These are phyloP conservation scores for Aromia moschata DNA, from an alignment of 2,888 invertebrate species.

Conservation along the genomic window DNA sequence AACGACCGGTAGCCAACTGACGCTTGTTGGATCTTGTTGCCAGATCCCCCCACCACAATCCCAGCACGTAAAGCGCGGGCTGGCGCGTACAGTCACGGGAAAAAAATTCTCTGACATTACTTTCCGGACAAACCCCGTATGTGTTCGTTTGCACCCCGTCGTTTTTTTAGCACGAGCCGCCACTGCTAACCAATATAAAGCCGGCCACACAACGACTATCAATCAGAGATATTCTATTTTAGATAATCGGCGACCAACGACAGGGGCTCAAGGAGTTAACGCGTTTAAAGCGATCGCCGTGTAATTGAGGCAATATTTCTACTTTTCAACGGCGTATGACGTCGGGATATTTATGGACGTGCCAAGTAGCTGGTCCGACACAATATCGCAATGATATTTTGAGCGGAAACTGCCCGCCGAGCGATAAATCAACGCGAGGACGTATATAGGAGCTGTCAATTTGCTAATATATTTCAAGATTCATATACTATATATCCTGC, in stretches of 20 bases:
- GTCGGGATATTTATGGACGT: constrained; percentile 33
- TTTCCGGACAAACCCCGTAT: too few species aligned
- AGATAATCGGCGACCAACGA: constrained; percentile 24
- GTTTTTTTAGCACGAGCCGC: too few species aligned
- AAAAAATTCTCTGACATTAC: too few species aligned
- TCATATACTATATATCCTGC: constrained; percentile 31
- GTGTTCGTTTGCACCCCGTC: too few species aligned
- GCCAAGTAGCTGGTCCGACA: constrained; percentile 33
- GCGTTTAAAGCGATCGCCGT: constrained; percentile 35
- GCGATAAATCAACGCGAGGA: constrained; percentile 34
- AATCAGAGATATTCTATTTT: constrained; percentile 34
- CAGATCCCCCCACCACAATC: too few species aligned
- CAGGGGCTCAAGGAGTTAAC: constrained; percentile 25
- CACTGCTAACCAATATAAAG: too few species aligned
- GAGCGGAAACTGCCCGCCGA: constrained; percentile 31
- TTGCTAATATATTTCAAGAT: constrained; percentile 38
- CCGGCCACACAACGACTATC: constrained; percentile 12
- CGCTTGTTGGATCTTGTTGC: too few species aligned
- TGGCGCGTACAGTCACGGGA: too few species aligned
- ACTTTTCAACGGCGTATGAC: constrained; percentile 38
- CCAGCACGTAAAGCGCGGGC: too few species aligned
- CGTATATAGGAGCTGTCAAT: constrained; percentile 38
- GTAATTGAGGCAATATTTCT: constrained; percentile 38
- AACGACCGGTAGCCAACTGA: too few species aligned
- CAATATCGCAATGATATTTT: constrained; percentile 31